Percentiles rank a stretch among this genome's conserved stretches.
These are phyloP conservation scores for Scalopus aquaticus DNA, from an alignment of 2,113 vertebrate genomes.

Conservation along the genomic window DNA sequence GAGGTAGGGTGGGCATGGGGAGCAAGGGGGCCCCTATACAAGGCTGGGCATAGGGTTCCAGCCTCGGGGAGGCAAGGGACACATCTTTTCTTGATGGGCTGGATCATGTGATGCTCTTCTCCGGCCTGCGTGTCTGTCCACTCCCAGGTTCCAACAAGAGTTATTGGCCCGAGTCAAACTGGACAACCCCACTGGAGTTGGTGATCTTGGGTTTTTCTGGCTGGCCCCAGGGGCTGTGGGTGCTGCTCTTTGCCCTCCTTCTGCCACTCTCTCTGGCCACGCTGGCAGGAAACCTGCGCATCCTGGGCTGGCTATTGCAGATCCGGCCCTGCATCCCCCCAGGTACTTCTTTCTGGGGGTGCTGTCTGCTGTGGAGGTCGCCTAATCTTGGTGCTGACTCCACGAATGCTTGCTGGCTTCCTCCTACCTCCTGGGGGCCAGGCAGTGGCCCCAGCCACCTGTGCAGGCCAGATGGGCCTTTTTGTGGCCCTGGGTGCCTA, in stretches of 20 bases:
- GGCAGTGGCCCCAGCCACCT: conserved; percentile 44
- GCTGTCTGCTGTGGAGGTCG: conserved; percentile 52
- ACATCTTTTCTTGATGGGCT: not conserved
- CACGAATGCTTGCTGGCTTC: conserved; percentile 56
- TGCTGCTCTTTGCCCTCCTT: conserved; percentile 59
- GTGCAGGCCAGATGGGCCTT: conserved; percentile 71
- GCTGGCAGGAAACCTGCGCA: conserved; percentile 61
- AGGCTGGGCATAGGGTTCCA: accelerated
- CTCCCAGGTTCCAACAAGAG: not conserved
- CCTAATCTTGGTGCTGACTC: conserved; percentile 68
- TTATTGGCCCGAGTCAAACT: not conserved
- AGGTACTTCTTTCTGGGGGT: conserved; percentile 77
- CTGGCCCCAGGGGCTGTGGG: conserved; percentile 46
- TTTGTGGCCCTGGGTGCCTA: conserved; percentile 74
- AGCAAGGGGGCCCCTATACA: too few relatives aligned
- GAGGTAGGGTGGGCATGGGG: not conserved
- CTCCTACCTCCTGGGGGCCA: conserved; percentile 61
- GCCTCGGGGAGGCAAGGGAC: not conserved
- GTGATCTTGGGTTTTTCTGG: conserved; percentile 65
- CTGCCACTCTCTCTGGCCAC: conserved; percentile 65
- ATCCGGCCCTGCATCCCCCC: conserved; percentile 41
- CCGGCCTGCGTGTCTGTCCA: not conserved
- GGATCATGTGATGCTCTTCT: accelerated
- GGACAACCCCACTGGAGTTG: conserved; percentile 46
- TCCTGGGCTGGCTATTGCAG: conserved; percentile 52